These are phyloP conservation scores for Rhyacichthys aspro DNA, from an alignment of 2,797 vertebrate species.

Conservation along the genomic window DNA sequence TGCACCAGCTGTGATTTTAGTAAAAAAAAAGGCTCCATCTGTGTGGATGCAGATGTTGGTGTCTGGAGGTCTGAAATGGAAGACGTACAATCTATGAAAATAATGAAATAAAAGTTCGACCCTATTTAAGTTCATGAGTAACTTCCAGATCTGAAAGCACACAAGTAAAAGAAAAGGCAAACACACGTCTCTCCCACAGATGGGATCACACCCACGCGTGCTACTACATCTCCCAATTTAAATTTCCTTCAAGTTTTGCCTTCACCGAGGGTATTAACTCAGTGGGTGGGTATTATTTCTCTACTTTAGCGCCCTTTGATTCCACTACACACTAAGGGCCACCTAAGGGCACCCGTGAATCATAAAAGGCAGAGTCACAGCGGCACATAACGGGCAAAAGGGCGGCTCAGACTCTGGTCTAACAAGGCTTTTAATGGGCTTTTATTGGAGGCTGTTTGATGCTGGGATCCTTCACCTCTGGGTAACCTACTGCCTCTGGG, in stretches of 20 bases:
- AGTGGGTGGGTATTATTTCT: slow-evolving; percentile 54
- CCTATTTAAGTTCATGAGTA: slow-evolving; percentile 1
- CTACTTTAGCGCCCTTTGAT: slow-evolving; percentile 50
- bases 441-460: slow-evolving; percentile 16
- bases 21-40: slow-evolving; percentile 1
- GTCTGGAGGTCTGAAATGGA: not conserved
- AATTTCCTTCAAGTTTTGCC: slow-evolving; percentile 27
- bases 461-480: slow-evolving; percentile 18
- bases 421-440: slow-evolving; percentile 40
- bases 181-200: slow-evolving; percentile 16
- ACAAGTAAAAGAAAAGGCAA: not conserved
- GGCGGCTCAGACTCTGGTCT: slow-evolving; percentile 15
- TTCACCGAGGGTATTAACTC: slow-evolving; percentile 31
- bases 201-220: slow-evolving; percentile 23
- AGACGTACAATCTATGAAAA: not conserved
- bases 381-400: slow-evolving; percentile 21
- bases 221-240: slow-evolving; percentile 33
- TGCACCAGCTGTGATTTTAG: slow-evolving; percentile 4
- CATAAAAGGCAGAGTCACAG: slow-evolving; percentile 10
- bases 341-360: slow-evolving; percentile 41
- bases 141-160: slow-evolving; percentile 12
- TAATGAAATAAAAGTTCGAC: not conserved
- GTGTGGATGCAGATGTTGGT: not conserved
- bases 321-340: slow-evolving; percentile 33
- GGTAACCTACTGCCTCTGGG: slow-evolving; percentile 11